Evolutionary conservation across 2,888 invertebrate species (phyloP).

Genomic region (Pimpla rufipes): DNA sequence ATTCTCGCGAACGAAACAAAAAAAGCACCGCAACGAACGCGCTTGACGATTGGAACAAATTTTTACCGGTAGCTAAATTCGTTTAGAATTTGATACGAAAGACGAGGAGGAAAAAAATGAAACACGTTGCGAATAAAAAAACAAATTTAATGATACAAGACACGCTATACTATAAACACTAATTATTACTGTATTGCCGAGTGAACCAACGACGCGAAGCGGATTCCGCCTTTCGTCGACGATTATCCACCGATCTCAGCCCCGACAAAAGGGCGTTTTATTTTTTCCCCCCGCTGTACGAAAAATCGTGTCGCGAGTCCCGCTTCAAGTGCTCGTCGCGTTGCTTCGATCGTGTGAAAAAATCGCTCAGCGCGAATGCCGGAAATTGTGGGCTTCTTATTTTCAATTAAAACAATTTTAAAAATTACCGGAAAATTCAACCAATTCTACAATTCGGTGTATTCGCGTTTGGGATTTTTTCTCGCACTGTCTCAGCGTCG

Average conservation of each 20-base stretch:
- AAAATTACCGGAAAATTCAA: too few species aligned
- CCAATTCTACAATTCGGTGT: too few species aligned
- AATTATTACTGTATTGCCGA: slow-evolving; percentile 44
- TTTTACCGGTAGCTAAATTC: slow-evolving; percentile 57
- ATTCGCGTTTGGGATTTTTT: too few species aligned
- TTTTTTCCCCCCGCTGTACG: too few species aligned
- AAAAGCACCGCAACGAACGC: slow-evolving; percentile 24
- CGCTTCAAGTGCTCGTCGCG: too few species aligned
- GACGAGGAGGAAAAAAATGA: not conserved
- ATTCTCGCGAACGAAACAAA: slow-evolving; percentile 18
- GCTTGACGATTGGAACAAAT: slow-evolving; percentile 55
- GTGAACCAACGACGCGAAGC: slow-evolving; percentile 32
- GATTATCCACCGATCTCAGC: not conserved
- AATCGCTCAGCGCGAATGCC: too few species aligned
- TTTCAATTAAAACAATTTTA: too few species aligned
- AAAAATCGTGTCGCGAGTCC: too few species aligned
- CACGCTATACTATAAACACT: slow-evolving; percentile 41
- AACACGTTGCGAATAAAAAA: slow-evolving; percentile 1
- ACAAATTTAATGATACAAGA: not conserved
- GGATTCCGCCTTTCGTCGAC: slow-evolving; percentile 15
- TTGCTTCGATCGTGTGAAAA: too few species aligned
- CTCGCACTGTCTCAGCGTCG: too few species aligned
- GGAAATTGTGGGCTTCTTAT: too few species aligned
- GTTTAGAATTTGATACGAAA: slow-evolving; percentile 60
- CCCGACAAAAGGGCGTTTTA: too few species aligned